Base-by-base conservation (phyloP, 2,888 invertebrate species). In the Ormyrus thymus region DNA sequence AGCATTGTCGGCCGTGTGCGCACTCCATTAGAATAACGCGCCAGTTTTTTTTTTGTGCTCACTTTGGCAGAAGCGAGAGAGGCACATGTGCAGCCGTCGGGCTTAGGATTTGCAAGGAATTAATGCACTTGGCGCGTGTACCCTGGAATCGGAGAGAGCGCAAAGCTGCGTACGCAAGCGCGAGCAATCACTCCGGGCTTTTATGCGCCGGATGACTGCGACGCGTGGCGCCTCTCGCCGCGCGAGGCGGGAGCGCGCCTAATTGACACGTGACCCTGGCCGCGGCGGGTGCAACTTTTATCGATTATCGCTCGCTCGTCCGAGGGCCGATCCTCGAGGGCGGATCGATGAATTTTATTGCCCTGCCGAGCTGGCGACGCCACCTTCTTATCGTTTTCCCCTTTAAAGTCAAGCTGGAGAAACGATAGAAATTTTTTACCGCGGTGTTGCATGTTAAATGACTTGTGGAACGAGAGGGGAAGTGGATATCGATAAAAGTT, bases 201-300 rank as follows among this genome's bases (percentile, higher is more conserved):
- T 79, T 65, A 64, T 70, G 70, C n/a, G 65, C 75, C 61, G 9
- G 79, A 46, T 74, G 79, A 79, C 79, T 79, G 48, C 13, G 79
- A 51, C 79, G 76, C 79, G 79, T 79, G 79, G 50, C 70, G 29
- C 4, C 50, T 55, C n/a, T 29, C 11, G 46, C 58, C 15, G 45
- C 29, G 3, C 29, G 4, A 29, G 29, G 29, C 69, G 68, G 51
- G 29, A 1, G 43, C 53, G 46, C 15, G n/a, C 51, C 61, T 75
- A 79, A 79, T 79, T 79, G 79, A 75, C 79, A 75, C 79, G 70
- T 65, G 79, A 58, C 70, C 53, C 8, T 51, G 45, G 7, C 8
- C 51, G 13, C 29, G 29, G 13, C 50, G 29, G 29, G 10, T 46
- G 29, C 51, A 29, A 15, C 6, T 46, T 48, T 73, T 55, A 55